Conservation (phyloP, 2,888 invertebrate genomes). For the Chelonus formosanus region DNA sequence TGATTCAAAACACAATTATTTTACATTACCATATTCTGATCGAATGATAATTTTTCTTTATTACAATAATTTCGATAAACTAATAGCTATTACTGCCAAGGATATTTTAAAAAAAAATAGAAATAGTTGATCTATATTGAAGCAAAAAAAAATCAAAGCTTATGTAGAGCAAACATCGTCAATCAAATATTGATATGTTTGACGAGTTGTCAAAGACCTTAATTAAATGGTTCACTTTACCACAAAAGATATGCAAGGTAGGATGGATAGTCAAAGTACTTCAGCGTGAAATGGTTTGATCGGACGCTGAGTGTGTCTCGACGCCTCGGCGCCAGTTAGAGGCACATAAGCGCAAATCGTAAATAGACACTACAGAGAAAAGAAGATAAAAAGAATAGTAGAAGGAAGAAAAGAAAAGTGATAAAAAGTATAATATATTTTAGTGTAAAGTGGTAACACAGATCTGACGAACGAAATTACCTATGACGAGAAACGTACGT, state of each 20-base stretch:
- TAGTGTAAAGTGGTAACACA: constrained; percentile 1
- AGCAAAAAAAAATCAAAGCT: constrained; percentile 1
- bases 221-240: constrained; percentile 20
- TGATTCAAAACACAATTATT: no score
- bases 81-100: no score
- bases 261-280: constrained; percentile 27
- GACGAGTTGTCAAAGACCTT: constrained; percentile 11
- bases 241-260: not conserved
- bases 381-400: constrained; percentile 7
- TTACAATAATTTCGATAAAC: no score
- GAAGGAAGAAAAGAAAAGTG: constrained; percentile 13
- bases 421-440: constrained; percentile 16
- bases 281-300: constrained; percentile 46
- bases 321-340: constrained; percentile 42
- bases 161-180: not conserved
- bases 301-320: constrained; percentile 43
- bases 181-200: constrained; percentile 13
- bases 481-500: constrained; percentile 1
- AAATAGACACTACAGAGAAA: constrained; percentile 29
- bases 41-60: no score
- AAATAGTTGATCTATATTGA: no score
- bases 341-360: constrained; percentile 24
- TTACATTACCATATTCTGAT: no score
- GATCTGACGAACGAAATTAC: constrained; percentile 8
- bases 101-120: no score